Evolutionary conservation across 1,140 invertebrate genomes (phyloP), one percentile per base, ranked within the genome.

Genomic region (Zaprionus camerounensis): DNA sequence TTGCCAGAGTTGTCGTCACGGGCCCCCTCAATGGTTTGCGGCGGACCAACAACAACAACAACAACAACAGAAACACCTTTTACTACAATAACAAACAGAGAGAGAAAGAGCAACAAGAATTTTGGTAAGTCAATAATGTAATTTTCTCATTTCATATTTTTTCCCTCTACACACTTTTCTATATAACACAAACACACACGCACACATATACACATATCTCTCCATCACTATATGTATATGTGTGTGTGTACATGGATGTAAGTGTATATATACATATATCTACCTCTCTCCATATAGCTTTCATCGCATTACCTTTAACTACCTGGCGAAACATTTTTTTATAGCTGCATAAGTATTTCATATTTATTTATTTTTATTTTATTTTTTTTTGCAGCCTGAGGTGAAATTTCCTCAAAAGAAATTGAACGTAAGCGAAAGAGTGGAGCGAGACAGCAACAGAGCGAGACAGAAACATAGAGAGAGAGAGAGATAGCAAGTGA

Each of bases 111-210:
- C 70, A 68, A 68, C 46, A 71, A 65, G 65, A 71, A 61, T 41
- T 77, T 81, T 79, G 78, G 71, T 85, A 74, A 85, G 82, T 85
- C 82, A 85, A 85, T 85, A 86, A 86, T 85, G 76, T 86, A 85
- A 85, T 85, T 85, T 85, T 79, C 82, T 76, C 71, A 66, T 82
- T 86, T 86, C 79, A 86, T 79, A 81, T 81, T 85, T 85, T 85
- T 85, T 71, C 56, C 63, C 38, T 57, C 57, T 38, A 58, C 20
- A 49, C 46, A 51, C 17, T 49, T 49, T 20, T 5, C 44, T 22
- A 49, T 49, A 49, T 12, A n/a, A 49, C 36, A 61, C 28, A 72
- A 12, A 58, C 11, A 12, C 5, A 44, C 2, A 20, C 20, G 20
- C 36, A 61, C 28, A 72, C n/a, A 58, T 6, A 12, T 3, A 44